Conservation (phyloP, 2,888 invertebrate species). For the Selenia dentaria region DNA sequence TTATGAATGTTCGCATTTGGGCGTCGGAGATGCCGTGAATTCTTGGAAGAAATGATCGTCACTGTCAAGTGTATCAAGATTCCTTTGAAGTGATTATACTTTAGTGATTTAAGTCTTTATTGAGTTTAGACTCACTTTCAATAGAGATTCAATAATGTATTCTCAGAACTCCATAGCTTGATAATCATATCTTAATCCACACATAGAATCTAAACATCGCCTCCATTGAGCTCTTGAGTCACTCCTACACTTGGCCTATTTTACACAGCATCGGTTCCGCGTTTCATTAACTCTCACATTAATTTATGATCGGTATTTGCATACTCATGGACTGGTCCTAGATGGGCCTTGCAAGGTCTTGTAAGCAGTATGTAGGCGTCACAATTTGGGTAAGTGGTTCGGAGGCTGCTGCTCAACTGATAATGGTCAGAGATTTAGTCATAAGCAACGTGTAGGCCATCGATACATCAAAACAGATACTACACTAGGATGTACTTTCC, state of each 20-base stretch:
- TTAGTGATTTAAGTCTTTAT: not conserved
- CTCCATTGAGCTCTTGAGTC: conserved; percentile 17
- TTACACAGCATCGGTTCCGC: conserved; percentile 55
- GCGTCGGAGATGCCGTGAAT: conserved; percentile 4
- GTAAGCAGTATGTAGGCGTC: conserved; percentile 33
- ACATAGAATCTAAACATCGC: conserved; percentile 10
- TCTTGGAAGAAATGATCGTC: conserved; percentile 5
- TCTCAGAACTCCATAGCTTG: not conserved
- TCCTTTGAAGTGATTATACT: conserved; percentile 8
- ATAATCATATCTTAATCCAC: conserved; percentile 8
- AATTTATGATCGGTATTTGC: conserved; percentile 56
- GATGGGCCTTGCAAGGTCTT: conserved; percentile 35
- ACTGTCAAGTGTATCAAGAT: not conserved
- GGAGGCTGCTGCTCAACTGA: not conserved
- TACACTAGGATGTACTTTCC: not conserved
- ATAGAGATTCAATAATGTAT: not conserved
- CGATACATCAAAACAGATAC: not conserved
- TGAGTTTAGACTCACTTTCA: no score
- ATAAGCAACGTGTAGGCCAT: not conserved
- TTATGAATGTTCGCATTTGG: conserved; percentile 11
- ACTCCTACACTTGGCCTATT: conserved; percentile 48
- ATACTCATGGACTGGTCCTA: conserved; percentile 48
- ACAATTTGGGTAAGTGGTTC: conserved; percentile 13
- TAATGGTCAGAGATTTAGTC: not conserved
- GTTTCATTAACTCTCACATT: conserved; percentile 63